These are phyloP conservation scores for Anguilla rostrata DNA, from an alignment of 2,113 vertebrate species.

Conservation along the genomic window DNA sequence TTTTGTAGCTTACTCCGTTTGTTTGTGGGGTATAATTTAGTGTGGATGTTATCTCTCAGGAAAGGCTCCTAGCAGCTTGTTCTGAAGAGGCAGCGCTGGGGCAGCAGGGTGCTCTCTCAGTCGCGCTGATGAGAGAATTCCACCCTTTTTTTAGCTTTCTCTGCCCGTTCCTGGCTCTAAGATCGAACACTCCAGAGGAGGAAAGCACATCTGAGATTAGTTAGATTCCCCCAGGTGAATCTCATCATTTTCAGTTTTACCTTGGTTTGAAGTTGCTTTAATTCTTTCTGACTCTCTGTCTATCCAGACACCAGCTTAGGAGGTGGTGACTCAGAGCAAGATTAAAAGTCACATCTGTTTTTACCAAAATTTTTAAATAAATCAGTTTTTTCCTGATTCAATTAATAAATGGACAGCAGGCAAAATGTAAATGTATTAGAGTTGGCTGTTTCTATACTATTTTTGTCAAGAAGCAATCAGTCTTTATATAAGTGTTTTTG, in stretches of 20 bases:
- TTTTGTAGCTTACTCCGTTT: not conserved
- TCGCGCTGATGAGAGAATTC: not conserved
- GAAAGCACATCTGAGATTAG: not conserved
- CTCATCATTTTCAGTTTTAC: not conserved
- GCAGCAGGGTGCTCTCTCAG: no score
- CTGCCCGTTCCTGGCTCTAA: not conserved
- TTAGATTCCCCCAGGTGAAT: not conserved
- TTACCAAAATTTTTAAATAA: no score
- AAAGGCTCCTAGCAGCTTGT: not conserved
- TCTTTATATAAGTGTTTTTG: no score
- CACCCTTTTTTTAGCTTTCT: not conserved
- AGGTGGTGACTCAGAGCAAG: not conserved
- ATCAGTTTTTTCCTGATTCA: no score
- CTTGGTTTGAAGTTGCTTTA: not conserved
- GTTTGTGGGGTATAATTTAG: no score
- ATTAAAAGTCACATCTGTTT: not conserved
- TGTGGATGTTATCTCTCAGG: not conserved
- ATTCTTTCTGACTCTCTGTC: not conserved
- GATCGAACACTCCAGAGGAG: not conserved
- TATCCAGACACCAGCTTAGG: not conserved
- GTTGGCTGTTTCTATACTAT: no score
- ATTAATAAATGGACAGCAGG: no score
- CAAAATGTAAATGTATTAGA: no score
- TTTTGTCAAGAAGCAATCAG: no score
- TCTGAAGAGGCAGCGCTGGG: not conserved